phyloP scores from a whole-genome alignment of 2,113 vertebrate species.

The Corydoras sp. region DNA sequence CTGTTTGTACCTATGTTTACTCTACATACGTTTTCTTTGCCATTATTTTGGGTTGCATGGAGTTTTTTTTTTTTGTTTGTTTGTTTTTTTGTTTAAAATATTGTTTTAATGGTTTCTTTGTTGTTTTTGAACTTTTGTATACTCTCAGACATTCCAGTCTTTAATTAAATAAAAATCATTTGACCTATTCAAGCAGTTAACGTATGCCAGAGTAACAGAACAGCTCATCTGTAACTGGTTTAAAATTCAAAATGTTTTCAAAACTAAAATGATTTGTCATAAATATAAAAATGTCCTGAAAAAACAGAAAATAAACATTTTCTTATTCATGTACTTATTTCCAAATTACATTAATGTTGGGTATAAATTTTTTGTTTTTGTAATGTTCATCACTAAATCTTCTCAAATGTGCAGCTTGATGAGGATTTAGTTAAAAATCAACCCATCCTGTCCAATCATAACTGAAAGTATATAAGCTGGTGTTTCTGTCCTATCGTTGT shows the following conservation, averaged over 20 bases:
- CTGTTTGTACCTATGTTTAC: too few species aligned
- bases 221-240: neutral
- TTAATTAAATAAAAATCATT: slow-evolving; percentile 10
- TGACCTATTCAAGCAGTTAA: neutral
- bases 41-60: neutral
- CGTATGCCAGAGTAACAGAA: neutral
- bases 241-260: too few species aligned
- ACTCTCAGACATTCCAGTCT: slow-evolving; percentile 38
- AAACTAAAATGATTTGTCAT: too few species aligned
- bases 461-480: slow-evolving; percentile 46
- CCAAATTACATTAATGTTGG: too few species aligned
- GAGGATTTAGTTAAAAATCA: slow-evolving; percentile 16
- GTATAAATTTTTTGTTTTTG: too few species aligned
- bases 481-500: slow-evolving; percentile 41
- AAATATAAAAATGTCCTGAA: too few species aligned
- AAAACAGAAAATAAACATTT: too few species aligned
- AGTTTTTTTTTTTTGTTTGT: neutral
- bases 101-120: slow-evolving; percentile 12
- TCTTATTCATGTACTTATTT: too few species aligned
- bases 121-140: slow-evolving; percentile 14
- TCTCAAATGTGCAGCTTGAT: slow-evolving; percentile 1
- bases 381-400: too few species aligned
- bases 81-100: slow-evolving; percentile 15
- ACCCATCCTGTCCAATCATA: slow-evolving; percentile 13
- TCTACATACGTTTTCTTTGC: too few species aligned